Base-by-base conservation (phyloP, 2,888 invertebrate species). In the Rhabditoides inermis region DNA sequence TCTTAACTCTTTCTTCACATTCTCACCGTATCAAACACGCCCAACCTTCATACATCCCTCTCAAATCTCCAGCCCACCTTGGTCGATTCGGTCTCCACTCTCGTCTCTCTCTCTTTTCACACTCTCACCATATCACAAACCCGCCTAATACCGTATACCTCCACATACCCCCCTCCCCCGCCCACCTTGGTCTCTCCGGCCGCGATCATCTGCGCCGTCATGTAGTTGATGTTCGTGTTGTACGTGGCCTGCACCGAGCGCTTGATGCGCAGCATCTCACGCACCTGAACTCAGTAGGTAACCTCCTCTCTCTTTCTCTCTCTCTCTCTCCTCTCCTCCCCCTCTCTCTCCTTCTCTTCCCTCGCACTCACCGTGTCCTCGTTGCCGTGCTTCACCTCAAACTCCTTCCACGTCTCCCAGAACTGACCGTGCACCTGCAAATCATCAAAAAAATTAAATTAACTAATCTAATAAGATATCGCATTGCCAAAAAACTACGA, bases 361-460 rank as follows among this genome's bases (percentile, higher is more conserved):
- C 46, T 39, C 81, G 98, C 95, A 42, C 94, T 83, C 85, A 99
- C 90, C 0, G 98, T 99, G 76, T 99, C 98, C 78, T 98, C 95
- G 80, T 98, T 99, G 18, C 98, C 98, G 79, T 98, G 95, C 45
- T 89, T 84, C 20, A 95, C 89, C 81, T 99, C 98, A 81, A 99
- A 99, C 74, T 95, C 92, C 78, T 94, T 92, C 98, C 98, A 99
- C 1, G 88, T 88, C 76, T 90, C 88, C 95, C 98, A 98, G 79
- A 98, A 99, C 52, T 88, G 86, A 0, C 85, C 84, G 3, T 90
- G 89, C 7, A 83, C 81, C 82, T 83, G 53, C 53, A 63, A 69
- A 60, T n/a, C n/a, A n/a, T n/a, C n/a, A n/a, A n/a, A n/a, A n/a
- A n/a, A n/a, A n/a, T n/a, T n/a, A n/a, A n/a, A n/a, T n/a, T n/a